Evolutionary conservation across 2,888 invertebrate genomes (phyloP), one percentile per base, ranked within the genome.

Genomic region (Ischnura elegans): DNA sequence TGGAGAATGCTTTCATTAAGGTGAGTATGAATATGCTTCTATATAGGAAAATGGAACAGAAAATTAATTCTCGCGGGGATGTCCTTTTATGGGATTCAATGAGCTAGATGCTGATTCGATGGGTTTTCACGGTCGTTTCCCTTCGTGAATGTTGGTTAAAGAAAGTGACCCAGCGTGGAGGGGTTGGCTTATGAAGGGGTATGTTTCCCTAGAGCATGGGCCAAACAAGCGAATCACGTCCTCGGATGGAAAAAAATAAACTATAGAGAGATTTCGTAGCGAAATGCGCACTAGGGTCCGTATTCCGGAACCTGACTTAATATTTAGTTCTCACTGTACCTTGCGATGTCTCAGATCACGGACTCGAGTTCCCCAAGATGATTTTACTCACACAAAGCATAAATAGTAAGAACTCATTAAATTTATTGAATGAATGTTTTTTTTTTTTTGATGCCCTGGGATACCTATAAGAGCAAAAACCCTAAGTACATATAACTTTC

Each of bases 1-100:
- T 76, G 76, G 76, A 29, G 76, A 76, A 76, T 76, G 76, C 29
- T 76, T 76, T 76, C 29, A 76, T 76, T 76, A 76, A 76, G 36
- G 29, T 13, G 36, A 76, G 8, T 76, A 76, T 76, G 76, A 76
- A 76, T 76, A 76, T n/a, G n/a, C n/a, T n/a, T n/a, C 76, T 76
- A 76, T 36, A 76, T n/a, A 36, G 76, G 13, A 29, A 36, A 29
- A 76, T 4, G 76, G n/a, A 16, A 76, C 36, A 10, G 36, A 76
- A 76, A 76, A 76, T 76, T 76, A 76, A 76, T 76, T 76, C 76
- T 76, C n/a, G 10, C 76, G 36, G 51, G 51, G 19, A 19, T 51
- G 16, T 16, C 76, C 76, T 76, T 76, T 76, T 36, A 76, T 76
- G 76, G 76, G 29, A 76, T 76, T 76, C 76, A 36, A 2, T 36